Percentiles rank a stretch among this genome's conserved stretches.
These are phyloP conservation scores for Caenorhabditis briggsae DNA, from an alignment of 1,140 invertebrate genomes.

Conservation along the genomic window DNA sequence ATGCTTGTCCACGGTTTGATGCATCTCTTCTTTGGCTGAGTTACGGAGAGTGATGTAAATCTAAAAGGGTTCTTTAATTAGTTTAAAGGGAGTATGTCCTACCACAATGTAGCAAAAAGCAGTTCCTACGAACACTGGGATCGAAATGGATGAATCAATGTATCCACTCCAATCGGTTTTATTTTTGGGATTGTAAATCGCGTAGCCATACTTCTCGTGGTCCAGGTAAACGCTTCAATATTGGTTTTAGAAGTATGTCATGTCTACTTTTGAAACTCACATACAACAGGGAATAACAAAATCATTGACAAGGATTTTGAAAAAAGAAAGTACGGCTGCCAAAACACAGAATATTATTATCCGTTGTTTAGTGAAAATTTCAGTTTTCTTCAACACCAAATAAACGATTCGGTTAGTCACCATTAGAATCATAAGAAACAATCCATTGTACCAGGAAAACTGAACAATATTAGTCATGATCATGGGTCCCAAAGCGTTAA, in stretches of 20 bases:
- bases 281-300: not conserved
- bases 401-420: not conserved
- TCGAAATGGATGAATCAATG: not conserved
- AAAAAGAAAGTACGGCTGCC: not conserved
- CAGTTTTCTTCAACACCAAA: not conserved
- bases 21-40: not conserved
- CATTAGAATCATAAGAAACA: conserved; percentile 4
- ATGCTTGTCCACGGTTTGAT: not conserved
- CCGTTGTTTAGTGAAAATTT: not conserved
- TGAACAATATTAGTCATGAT: not conserved
- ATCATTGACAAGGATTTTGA: not conserved
- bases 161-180: not conserved
- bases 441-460: conserved; percentile 3
- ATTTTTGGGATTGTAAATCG: not conserved
- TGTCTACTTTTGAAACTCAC: not conserved
- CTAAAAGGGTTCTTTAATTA: not conserved
- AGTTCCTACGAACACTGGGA: not conserved
- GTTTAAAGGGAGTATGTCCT: not conserved
- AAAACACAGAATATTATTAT: not conserved
- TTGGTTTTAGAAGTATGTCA: not conserved
- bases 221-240: not conserved
- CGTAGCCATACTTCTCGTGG: not conserved
- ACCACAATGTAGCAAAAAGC: not conserved
- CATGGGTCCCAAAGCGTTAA: not conserved
- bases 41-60: not conserved